These are phyloP conservation scores for Maccullochella peelii DNA, from an alignment of 2,113 vertebrate genomes.

Conservation along the genomic window DNA sequence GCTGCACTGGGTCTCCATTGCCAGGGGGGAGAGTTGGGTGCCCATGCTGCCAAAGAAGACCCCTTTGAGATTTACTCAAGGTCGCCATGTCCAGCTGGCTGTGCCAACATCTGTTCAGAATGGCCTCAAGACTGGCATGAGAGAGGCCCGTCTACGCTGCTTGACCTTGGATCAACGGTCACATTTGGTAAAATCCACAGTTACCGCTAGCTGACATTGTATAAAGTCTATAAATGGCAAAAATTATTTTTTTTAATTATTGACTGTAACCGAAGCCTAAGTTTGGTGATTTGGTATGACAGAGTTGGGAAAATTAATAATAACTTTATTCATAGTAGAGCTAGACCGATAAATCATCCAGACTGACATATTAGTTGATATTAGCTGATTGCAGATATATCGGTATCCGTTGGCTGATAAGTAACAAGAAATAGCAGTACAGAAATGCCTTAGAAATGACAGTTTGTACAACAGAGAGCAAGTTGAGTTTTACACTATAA, in stretches of 20 bases:
- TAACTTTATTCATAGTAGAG: not conserved
- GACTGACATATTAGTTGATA: not conserved
- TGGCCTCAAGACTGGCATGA: slow-evolving; percentile 80
- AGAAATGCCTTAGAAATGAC: not conserved
- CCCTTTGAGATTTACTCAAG: slow-evolving; percentile 80
- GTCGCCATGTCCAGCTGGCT: slow-evolving; percentile 82
- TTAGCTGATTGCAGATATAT: not conserved
- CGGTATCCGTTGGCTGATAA: not conserved
- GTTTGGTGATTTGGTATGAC: not conserved
- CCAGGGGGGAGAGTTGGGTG: slow-evolving; percentile 71
- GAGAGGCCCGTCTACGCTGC: slow-evolving; percentile 62
- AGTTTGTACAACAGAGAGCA: not conserved
- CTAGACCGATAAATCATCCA: not conserved
- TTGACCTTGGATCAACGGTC: slow-evolving; percentile 74
- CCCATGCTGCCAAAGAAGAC: slow-evolving; percentile 78
- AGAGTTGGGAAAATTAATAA: not conserved
- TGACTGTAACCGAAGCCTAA: not conserved
- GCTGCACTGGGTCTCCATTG: slow-evolving; percentile 66
- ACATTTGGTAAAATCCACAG: slow-evolving; percentile 27
- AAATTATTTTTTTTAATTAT: not conserved
- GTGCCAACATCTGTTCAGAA: slow-evolving; percentile 82
- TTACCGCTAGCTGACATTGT: not conserved
- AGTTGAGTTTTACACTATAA: not conserved
- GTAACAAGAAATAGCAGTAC: not conserved
- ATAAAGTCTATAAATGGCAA: not conserved